Evolutionary conservation across 2,888 invertebrate genomes (phyloP).

Genomic region (Hirtodrosophila confusa): DNA sequence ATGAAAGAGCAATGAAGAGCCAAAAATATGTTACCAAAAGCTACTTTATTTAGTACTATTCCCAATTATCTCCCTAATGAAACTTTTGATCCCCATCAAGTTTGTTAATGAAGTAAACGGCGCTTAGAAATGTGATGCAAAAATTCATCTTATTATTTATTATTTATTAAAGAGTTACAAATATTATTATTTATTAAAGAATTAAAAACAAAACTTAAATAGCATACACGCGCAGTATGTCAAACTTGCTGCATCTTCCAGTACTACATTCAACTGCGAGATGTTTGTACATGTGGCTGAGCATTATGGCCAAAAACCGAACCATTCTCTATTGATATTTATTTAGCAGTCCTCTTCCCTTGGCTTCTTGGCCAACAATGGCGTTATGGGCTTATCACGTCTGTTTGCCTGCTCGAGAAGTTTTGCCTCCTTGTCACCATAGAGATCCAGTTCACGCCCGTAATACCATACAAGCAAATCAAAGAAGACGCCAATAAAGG

Average conservation of each 20-base stretch:
- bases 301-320: constrained; percentile 9
- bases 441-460: constrained; percentile 86
- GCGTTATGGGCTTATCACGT: constrained; percentile 77
- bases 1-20: too few relatives aligned
- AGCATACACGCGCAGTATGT: background rate
- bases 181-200: background rate
- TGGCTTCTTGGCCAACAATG: constrained; percentile 69
- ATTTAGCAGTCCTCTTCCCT: constrained; percentile 34
- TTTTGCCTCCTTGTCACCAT: constrained; percentile 84
- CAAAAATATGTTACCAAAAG: too few relatives aligned
- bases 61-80: too few relatives aligned
- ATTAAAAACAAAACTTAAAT: constrained; percentile 28
- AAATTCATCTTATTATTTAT: constrained; percentile 50
- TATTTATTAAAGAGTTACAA: constrained; percentile 34
- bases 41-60: too few relatives aligned
- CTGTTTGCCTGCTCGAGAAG: constrained; percentile 60
- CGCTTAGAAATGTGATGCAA: constrained; percentile 21
- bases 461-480: constrained; percentile 87
- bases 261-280: constrained; percentile 30
- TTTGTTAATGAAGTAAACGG: too few relatives aligned
- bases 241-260: constrained; percentile 14
- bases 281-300: constrained; percentile 64
- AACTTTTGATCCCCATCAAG: too few relatives aligned
- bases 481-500: constrained; percentile 86
- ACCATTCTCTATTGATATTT: constrained; percentile 8